Percentiles rank a stretch among this genome's conserved stretches.
Evolutionary conservation across 2,888 invertebrate genomes (phyloP).

Genomic region (Euzophera pinguis): DNA sequence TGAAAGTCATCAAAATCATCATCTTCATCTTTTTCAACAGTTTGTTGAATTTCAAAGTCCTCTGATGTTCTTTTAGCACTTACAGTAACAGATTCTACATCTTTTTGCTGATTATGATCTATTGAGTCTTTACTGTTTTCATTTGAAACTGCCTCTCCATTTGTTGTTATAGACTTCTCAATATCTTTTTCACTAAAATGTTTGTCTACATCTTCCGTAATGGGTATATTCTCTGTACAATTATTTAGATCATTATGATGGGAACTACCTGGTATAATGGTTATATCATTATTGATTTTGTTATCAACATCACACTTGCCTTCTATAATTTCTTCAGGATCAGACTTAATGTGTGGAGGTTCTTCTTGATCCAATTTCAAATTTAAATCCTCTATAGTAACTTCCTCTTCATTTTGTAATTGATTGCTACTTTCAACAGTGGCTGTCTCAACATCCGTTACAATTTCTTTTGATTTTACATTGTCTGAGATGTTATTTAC

Average conservation of each 20-base stretch:
- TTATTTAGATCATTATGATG: constrained; percentile 17
- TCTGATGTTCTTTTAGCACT: neutral
- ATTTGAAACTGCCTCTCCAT: neutral
- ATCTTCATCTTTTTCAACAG: constrained; percentile 12
- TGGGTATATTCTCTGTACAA: neutral
- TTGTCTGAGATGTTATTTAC: constrained; percentile 22
- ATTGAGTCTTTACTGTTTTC: constrained; percentile 1
- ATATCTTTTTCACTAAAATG: constrained; percentile 7
- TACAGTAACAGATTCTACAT: neutral
- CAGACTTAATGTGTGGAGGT: constrained; percentile 29
- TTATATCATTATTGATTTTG: constrained; percentile 22
- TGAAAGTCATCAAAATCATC: constrained; percentile 76
- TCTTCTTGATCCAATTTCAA: constrained; percentile 48
- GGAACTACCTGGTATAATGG: constrained; percentile 26
- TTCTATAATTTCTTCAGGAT: constrained; percentile 22
- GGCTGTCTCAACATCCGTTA: constrained; percentile 12
- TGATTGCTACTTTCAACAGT: constrained; percentile 16
- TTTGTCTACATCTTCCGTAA: constrained; percentile 8
- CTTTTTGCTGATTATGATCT: neutral
- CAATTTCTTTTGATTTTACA: constrained; percentile 9
- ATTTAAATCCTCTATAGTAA: constrained; percentile 54
- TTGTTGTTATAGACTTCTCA: neutral
- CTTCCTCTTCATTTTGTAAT: constrained; percentile 18
- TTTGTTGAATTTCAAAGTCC: neutral
- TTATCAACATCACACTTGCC: constrained; percentile 19